Conservation (phyloP, 2,113 vertebrate genomes). For the Ramphastos sulfuratus region DNA sequence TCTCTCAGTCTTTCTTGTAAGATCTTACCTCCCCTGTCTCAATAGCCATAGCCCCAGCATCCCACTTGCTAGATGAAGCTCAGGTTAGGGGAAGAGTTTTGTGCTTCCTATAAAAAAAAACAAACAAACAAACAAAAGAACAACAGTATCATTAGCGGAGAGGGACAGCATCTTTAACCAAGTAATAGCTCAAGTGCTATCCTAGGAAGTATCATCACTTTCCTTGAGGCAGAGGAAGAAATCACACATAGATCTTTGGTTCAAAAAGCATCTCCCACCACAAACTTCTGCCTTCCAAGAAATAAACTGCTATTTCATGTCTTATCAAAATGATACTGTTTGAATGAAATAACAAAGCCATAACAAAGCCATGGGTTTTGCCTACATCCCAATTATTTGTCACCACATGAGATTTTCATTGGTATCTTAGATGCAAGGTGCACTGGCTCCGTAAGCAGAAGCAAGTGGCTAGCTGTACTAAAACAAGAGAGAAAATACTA, state of each 20-base stretch:
- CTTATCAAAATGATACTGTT: background rate
- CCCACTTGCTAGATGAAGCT: background rate
- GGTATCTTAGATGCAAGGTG: background rate
- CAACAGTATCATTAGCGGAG: background rate
- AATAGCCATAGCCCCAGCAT: background rate
- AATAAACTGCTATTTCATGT: background rate
- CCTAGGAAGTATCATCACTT: background rate
- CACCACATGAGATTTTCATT: background rate
- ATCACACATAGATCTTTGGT: background rate
- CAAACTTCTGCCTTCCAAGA: background rate
- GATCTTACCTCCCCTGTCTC: background rate
- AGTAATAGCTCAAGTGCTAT: background rate
- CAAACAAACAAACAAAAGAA: too few relatives aligned
- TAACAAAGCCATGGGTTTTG: background rate
- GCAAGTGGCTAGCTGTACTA: background rate
- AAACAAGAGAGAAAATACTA: background rate
- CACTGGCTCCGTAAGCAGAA: background rate
- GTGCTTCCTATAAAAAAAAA: background rate
- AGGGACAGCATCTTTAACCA: background rate
- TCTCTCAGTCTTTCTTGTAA: background rate
- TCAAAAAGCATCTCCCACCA: background rate
- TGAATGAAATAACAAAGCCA: background rate
- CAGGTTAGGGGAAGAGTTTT: background rate
- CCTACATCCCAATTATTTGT: background rate
- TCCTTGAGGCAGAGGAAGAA: background rate